These are phyloP conservation scores for Andricus curvator DNA, from an alignment of 2,888 invertebrate genomes.

Conservation along the genomic window DNA sequence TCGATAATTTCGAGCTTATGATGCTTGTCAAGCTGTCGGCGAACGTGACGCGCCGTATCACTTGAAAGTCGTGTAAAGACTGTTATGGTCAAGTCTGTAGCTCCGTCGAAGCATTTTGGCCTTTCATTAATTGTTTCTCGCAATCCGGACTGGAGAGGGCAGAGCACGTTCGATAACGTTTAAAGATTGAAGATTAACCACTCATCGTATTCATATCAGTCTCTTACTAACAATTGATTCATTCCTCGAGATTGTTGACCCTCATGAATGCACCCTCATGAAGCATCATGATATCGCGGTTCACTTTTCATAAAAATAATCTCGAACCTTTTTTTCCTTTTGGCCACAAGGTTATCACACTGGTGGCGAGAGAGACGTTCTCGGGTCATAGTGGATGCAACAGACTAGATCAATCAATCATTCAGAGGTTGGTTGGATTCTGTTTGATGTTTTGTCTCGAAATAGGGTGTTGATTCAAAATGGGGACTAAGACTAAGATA, in stretches of 20 bases:
- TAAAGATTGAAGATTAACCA: slow-evolving; percentile 2
- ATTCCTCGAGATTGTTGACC: slow-evolving; percentile 19
- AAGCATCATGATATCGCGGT: slow-evolving; percentile 45
- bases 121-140: slow-evolving; percentile 39
- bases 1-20: slow-evolving; percentile 48
- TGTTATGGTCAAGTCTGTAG: slow-evolving; percentile 28
- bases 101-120: slow-evolving; percentile 23
- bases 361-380: slow-evolving; percentile 39
- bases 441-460: slow-evolving; percentile 23
- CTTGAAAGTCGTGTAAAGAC: slow-evolving; percentile 25
- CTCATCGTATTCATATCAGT: not conserved
- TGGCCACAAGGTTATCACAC: slow-evolving; percentile 39
- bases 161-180: slow-evolving; percentile 66
- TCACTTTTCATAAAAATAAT: slow-evolving; percentile 33
- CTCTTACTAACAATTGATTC: slow-evolving; percentile 36
- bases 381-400: slow-evolving; percentile 53
- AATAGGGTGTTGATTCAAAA: slow-evolving; percentile 20
- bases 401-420: slow-evolving; percentile 54
- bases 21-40: slow-evolving; percentile 54
- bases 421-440: slow-evolving; percentile 55
- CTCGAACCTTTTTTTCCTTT: not conserved
- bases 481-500: slow-evolving; percentile 23
- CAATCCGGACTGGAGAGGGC: slow-evolving; percentile 73
- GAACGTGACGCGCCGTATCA: slow-evolving; percentile 58
- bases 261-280: slow-evolving; percentile 52